These are phyloP conservation scores for Oncorhynchus tshawytscha DNA, from an alignment of 2,113 vertebrate species.

Conservation along the genomic window DNA sequence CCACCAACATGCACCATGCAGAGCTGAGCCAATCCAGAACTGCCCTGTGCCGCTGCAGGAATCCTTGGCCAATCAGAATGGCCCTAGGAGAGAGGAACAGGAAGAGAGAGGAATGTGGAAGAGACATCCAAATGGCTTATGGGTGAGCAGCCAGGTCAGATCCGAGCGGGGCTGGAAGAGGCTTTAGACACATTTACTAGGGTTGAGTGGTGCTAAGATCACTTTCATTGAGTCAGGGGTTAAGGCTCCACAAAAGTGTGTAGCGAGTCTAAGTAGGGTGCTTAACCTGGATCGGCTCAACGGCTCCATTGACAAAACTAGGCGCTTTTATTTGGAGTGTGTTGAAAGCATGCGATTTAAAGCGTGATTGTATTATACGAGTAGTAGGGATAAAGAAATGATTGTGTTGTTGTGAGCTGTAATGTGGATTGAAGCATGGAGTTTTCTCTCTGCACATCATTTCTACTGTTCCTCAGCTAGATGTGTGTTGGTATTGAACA, in stretches of 20 bases:
- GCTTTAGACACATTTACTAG: slow-evolving; percentile 20
- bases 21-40: too few species aligned
- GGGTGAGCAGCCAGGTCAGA: slow-evolving; percentile 17
- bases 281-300: not conserved
- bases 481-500: not conserved
- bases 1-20: not conserved
- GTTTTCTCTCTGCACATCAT: slow-evolving; percentile 8
- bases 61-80: slow-evolving; percentile 48
- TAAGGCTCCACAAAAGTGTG: too few species aligned
- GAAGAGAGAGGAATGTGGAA: not conserved
- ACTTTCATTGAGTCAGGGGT: not conserved
- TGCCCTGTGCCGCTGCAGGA: slow-evolving; percentile 20
- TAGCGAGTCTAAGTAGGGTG: not conserved
- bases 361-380: too few species aligned
- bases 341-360: too few species aligned
- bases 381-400: not conserved
- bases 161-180: not conserved
- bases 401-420: not conserved
- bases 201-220: not conserved
- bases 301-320: not conserved
- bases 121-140: slow-evolving; percentile 4
- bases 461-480: slow-evolving; percentile 9
- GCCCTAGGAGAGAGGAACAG: not conserved
- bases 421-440: slow-evolving; percentile 14
- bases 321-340: too few species aligned